Conservation (phyloP, 2,113 vertebrate species). For the Perca fluviatilis region DNA sequence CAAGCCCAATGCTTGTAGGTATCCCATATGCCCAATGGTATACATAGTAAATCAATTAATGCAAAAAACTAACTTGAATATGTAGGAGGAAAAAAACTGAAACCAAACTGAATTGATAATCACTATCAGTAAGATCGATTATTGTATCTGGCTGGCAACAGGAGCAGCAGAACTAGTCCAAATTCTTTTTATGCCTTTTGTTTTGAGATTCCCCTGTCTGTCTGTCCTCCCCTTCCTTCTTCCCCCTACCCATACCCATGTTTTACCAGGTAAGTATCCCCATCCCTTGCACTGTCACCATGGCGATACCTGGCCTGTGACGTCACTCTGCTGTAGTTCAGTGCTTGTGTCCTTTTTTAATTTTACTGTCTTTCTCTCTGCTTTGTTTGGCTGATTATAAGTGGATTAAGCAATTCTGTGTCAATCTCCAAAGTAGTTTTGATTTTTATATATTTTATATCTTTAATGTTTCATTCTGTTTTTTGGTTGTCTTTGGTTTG, state of each 20-base stretch:
- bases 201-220: constrained; percentile 80
- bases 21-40: constrained; percentile 84
- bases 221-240: constrained; percentile 57
- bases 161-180: constrained; percentile 85
- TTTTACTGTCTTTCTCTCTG: constrained; percentile 87
- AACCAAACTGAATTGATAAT: constrained; percentile 84
- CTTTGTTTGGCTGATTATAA: constrained; percentile 99
- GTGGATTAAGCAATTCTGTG: constrained; percentile 96
- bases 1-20: constrained; percentile 26
- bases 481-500: constrained; percentile 89
- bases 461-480: constrained; percentile 79
- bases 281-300: constrained; percentile 93
- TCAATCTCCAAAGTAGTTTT: constrained; percentile 94
- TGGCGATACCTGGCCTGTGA: constrained; percentile 93
- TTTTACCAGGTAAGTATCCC: constrained; percentile 86
- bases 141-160: constrained; percentile 81
- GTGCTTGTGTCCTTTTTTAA: constrained; percentile 93
- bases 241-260: constrained; percentile 67
- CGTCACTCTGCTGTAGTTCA: constrained; percentile 98
- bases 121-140: constrained; percentile 77
- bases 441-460: constrained; percentile 84
- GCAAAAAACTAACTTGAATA: constrained; percentile 31
- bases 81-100: constrained; percentile 80
- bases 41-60: constrained; percentile 63
- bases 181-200: constrained; percentile 81